Evolutionary conservation across 1,140 invertebrate species (phyloP).

Genomic region (Zaprionus inermis): DNA sequence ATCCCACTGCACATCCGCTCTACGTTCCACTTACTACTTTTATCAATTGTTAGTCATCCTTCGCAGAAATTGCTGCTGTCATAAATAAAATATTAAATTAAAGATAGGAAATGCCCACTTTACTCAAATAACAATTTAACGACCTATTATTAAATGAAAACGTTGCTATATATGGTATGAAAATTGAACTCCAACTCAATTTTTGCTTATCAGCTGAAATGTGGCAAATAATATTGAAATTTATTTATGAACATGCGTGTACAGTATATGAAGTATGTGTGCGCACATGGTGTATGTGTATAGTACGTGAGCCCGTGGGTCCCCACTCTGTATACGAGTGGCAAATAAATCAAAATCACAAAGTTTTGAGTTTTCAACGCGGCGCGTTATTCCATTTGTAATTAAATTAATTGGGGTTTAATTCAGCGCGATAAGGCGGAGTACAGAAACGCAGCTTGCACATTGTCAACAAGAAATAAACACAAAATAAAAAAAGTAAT

Average conservation of each 20-base stretch:
- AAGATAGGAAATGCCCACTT: slow-evolving; percentile 30
- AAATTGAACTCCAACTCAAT: slow-evolving; percentile 1
- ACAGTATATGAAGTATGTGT: background rate
- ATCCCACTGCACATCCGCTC: background rate
- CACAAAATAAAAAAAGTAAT: slow-evolving; percentile 22
- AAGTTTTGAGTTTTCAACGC: slow-evolving; percentile 52
- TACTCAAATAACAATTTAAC: slow-evolving; percentile 25
- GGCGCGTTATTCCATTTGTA: slow-evolving; percentile 82
- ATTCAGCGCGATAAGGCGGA: slow-evolving; percentile 72
- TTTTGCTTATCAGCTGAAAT: slow-evolving; percentile 56
- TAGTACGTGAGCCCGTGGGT: background rate
- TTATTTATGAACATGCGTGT: slow-evolving; percentile 67
- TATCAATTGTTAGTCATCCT: background rate
- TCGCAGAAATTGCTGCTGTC: background rate
- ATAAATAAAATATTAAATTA: slow-evolving; percentile 20
- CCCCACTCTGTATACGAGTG: slow-evolving; percentile 18
- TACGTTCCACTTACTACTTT: background rate
- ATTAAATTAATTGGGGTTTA: slow-evolving; percentile 84
- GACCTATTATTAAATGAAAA: slow-evolving; percentile 20
- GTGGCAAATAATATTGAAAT: slow-evolving; percentile 77
- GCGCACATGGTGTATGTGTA: slow-evolving; percentile 17
- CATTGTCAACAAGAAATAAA: slow-evolving; percentile 71
- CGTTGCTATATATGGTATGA: slow-evolving; percentile 5
- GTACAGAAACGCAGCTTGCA: slow-evolving; percentile 43
- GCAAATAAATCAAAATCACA: slow-evolving; percentile 74